Evolutionary conservation across 2,797 vertebrate species (phyloP), one percentile per base, ranked within the genome.

Genomic region (Sarcoramphus papa): DNA sequence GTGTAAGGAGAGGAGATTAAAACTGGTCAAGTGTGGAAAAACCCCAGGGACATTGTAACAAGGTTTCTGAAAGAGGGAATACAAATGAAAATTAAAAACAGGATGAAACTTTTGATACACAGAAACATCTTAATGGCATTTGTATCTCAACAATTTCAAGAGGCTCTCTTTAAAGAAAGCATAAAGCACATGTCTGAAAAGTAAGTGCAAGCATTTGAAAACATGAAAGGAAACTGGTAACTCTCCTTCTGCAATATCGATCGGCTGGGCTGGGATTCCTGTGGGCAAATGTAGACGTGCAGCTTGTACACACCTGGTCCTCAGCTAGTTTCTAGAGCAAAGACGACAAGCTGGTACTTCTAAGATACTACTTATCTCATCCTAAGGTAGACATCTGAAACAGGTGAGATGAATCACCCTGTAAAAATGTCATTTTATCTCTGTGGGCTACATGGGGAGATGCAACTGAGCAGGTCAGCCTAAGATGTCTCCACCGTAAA

Each of bases 361-460:
- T 83, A 50, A 84, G 72, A 64, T 30, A 70, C 41, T 80, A 53
- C 63, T 90, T 83, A 87, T 65, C 54, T 93, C 47, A 85, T 90
- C 72, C 64, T 53, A 57, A 84, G 17, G 65, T 40, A 93, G 76
- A 62, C 27, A 53, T 53, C 14, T 80, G 60, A 90, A 93, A 78
- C 31, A 53, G 57, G 82, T 83, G 82, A 83, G 41, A 84, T 7
- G 30, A 86, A 88, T 83, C 50, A 90, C 27, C 11, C 45, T 59
- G 53, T 31, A 43, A 92, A 93, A 91, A 91, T 5, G 43, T 51
- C 64, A 47, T 5, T 62, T 40, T 41, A 74, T 75, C 35, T 90
- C 48, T 0, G 0, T 23, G 68, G 57, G 75, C 64, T 62, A 18
- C 31, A 33, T 0, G 0, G 33, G 25, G 31, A 93, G 45, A 23